Percentiles rank a stretch among this genome's conserved stretches.
Evolutionary conservation across 2,888 invertebrate genomes (phyloP).

Genomic region (Mechanitis mazaeus): DNA sequence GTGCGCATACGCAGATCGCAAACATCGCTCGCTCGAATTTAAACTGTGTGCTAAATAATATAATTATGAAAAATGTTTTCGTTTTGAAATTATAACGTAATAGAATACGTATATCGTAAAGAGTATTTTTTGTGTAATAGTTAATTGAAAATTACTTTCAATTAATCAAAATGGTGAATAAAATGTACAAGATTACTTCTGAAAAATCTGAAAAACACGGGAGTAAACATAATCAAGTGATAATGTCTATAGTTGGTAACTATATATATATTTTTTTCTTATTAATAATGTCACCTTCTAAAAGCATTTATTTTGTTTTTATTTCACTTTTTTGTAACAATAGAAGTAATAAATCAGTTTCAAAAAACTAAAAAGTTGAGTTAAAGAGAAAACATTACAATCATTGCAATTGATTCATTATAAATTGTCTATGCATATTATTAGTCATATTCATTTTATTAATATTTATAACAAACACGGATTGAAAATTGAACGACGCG

Average conservation of each 20-base stretch:
- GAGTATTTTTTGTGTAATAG: too few relatives aligned
- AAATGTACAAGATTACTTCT: conserved; percentile 54
- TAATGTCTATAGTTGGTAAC: conserved; percentile 69
- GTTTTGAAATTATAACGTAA: not conserved
- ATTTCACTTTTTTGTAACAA: not conserved
- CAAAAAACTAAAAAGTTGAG: not conserved
- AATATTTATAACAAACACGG: too few relatives aligned
- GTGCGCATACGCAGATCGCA: not conserved
- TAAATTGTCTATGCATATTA: not conserved
- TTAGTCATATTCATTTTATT: not conserved
- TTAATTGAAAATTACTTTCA: too few relatives aligned
- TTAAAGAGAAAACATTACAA: not conserved
- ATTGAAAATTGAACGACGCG: too few relatives aligned
- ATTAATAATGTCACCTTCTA: not conserved
- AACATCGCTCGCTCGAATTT: not conserved
- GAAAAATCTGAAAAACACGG: conserved; percentile 40
- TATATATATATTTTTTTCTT: conserved; percentile 19
- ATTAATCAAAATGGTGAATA: conserved; percentile 55
- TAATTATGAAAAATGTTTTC: not conserved
- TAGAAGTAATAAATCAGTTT: not conserved
- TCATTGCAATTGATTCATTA: not conserved
- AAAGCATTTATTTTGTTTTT: not conserved
- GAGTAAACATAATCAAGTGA: conserved; percentile 62
- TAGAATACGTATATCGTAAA: too few relatives aligned
- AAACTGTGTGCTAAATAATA: not conserved